Conservation (phyloP, 2,797 vertebrate genomes). For the Falco cherrug region DNA sequence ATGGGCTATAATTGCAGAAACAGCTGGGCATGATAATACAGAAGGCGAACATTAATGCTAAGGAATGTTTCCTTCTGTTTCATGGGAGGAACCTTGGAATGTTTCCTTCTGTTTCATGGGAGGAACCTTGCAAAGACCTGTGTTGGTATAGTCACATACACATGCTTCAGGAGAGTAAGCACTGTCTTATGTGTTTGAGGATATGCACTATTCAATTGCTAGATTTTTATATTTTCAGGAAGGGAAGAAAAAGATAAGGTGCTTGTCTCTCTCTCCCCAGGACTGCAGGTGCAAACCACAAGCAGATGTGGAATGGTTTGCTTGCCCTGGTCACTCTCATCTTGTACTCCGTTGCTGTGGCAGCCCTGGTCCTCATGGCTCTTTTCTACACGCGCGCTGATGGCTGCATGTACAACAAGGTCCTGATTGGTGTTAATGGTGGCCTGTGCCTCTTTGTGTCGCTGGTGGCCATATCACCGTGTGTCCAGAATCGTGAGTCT, state of each 20-base stretch:
- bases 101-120: not conserved
- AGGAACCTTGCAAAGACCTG: not conserved
- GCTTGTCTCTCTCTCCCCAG: constrained; percentile 66
- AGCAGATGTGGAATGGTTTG: constrained; percentile 90
- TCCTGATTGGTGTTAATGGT: constrained; percentile 90
- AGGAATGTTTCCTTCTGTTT: not conserved
- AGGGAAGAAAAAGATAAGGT: not conserved
- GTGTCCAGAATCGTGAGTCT: constrained; percentile 90
- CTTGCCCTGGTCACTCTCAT: constrained; percentile 88
- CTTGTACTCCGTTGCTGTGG: constrained; percentile 88
- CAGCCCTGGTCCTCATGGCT: constrained; percentile 87
- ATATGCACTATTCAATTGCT: not conserved
- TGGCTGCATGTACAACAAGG: constrained; percentile 90
- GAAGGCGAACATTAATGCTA: not conserved
- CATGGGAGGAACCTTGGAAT: too few relatives aligned
- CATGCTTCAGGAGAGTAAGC: not conserved
- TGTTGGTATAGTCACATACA: fast-evolving
- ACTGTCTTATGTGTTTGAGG: not conserved
- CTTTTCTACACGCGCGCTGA: constrained; percentile 87
- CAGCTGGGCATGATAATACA: not conserved
- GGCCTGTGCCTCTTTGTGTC: constrained; percentile 92
- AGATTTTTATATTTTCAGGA: not conserved
- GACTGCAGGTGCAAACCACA: constrained; percentile 87
- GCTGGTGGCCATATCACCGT: constrained; percentile 90
- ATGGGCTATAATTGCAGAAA: not conserved